Evolutionary conservation across 2,888 invertebrate genomes (phyloP), one percentile per base, ranked within the genome.

Genomic region (Harpalus rufipes): DNA sequence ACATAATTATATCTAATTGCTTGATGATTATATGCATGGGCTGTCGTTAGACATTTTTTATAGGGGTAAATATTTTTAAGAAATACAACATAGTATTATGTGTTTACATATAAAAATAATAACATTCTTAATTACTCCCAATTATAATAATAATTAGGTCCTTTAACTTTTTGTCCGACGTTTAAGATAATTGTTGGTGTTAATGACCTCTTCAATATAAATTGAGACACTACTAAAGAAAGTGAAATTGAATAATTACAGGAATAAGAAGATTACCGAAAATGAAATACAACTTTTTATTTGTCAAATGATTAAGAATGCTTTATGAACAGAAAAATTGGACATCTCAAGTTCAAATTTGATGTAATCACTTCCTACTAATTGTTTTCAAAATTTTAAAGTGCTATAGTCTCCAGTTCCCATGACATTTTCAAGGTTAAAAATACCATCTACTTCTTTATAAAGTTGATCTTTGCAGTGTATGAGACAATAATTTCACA

Each of bases 381-480:
- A 32, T 32, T 32, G 32, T 32, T 32, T 32, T 32, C 32, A 32
- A 32, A 32, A 32, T 32, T 32, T 32, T 32, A 32, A 32, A 32
- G 32, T 7, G 8, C 10, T 80, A 7, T 21, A 51, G 61, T 1
- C 61, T 12, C 58, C 8, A 56, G 51, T 25, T 56, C 44, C 14
- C 51, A 44, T 76, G 51, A 51, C 12, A 21, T 14, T 18, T 41
- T 39, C 74, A n/a, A 21, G 25, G 44, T 76, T 76, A 56, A 14
- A 16, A 2, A 44, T n/a, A 32, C 32, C 32, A 32, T 32, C 32
- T 32, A 32, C 32, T 5, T 32, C 32, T 32, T 32, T 32, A 32
- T 32, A 32, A 32, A 32, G 32, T 32, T 32, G 32, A 32, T 32
- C 32, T 32, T 32, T 32, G 32, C 32, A 1, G 32, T 32, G 32